Base-by-base conservation (phyloP, 37 sponge, comb jelly and placozoan genomes). In the Corticium candelabrum region DNA sequence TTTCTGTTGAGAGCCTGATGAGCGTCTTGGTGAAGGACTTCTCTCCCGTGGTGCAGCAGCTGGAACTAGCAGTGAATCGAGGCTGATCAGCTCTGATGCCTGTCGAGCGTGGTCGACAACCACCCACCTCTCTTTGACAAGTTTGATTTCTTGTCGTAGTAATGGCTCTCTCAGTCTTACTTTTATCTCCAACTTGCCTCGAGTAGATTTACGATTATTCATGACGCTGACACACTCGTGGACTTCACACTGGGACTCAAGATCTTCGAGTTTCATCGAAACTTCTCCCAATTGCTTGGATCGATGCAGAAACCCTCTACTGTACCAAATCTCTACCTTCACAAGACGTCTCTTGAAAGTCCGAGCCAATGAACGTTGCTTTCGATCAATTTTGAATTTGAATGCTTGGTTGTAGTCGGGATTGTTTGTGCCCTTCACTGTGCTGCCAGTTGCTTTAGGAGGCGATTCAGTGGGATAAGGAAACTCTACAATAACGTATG, bases 401-500 rank as follows among this genome's bases (percentile, higher is more conserved):
- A 85, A 38, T n/a, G 80, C 43, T 11, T 78, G 35, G 34, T 85
- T 81, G 76, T 86, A 89, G 78, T 85, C 80, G 2, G 96, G 96
- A 76, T 77, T 92, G 21, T 76, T 74, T 0, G 79, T 85, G 0
- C 76, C 81, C 37, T 74, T 82, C 2, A 90, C 85, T 0, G 38
- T 30, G 37, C 77, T 36, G 0, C 86, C 87, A 15, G 41, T 68
- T 68, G 67, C 79, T 0, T 80, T 78, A n/a, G 86, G 84, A 2
- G 81, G 43, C 34, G 79, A 78, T 4, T 90, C 88, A 37, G 40
- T 40, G 21, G 96, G 96, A 62, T 75, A 91, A 1, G 96, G 96
- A 68, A 95, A 95, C 86, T 92, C 93, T 30, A 92, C 34, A 76
- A 83, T 85, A 1, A 95, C 90, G 41, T 85, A 95, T 27, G 86